Conservation (phyloP, 1,140 invertebrate genomes). For the Cydia pomonella region DNA sequence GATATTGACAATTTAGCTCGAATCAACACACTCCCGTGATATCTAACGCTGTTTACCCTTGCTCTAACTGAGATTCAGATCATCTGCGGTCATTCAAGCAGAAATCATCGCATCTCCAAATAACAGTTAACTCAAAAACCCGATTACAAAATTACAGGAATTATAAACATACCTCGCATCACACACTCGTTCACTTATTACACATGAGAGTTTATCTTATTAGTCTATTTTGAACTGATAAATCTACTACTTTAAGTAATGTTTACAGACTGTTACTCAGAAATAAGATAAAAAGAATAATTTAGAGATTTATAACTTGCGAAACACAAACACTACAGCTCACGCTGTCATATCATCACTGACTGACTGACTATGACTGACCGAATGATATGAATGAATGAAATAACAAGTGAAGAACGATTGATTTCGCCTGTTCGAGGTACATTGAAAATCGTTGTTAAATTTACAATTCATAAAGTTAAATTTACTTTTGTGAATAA, state of each 20-base stretch:
- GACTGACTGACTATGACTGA: background rate
- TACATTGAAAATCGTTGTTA: background rate
- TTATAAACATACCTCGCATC: conserved; percentile 27
- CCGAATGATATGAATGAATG: background rate
- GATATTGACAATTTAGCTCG: conserved; percentile 50
- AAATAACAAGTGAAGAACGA: background rate
- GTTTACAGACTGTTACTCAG: conserved; percentile 14
- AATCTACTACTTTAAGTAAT: background rate
- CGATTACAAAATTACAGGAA: conserved; percentile 19
- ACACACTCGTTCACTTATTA: conserved; percentile 10
- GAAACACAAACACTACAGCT: conserved; percentile 19
- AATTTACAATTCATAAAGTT: too few species aligned
- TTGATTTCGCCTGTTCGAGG: background rate
- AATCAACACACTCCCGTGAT: conserved; percentile 37
- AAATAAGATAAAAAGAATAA: conserved; percentile 10
- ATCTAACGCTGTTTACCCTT: background rate
- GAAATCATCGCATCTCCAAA: conserved; percentile 4
- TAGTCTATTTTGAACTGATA: conserved; percentile 3
- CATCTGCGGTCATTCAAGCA: background rate
- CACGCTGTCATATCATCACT: conserved; percentile 3
- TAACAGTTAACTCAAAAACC: conserved; percentile 34
- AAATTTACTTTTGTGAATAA: too few species aligned
- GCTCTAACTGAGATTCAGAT: background rate
- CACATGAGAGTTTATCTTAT: conserved; percentile 6
- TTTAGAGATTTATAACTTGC: conserved; percentile 2